Evolutionary conservation across 2,888 invertebrate species (phyloP), one percentile per base, ranked within the genome.

Genomic region (Parascotia fuliginaria): DNA sequence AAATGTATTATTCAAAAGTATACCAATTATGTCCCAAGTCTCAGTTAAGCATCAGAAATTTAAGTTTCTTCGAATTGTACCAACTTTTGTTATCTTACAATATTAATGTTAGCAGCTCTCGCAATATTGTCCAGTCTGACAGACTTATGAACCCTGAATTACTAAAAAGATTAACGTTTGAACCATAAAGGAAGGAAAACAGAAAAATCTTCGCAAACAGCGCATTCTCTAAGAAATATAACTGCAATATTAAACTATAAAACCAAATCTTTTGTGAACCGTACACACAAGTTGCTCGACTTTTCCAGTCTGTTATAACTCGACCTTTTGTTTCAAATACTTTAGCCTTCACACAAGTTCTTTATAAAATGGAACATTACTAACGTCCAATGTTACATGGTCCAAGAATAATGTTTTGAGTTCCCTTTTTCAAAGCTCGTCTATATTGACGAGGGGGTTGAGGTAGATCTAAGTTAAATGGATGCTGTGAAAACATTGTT

Each of bases 151-250:
- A 48, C 57, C 29, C 53, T 44, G 60, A 60, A 65, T 60, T 67
- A 68, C 59, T 55, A 42, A 74, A 66, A 60, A 68, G 64, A 70
- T 73, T 73, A 70, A 70, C 60, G 59, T 57, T 32, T 34, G n/a
- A 15, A 58, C 47, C 55, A 70, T 61, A 64, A 66, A 68, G 54
- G 65, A 62, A 57, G 58, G 48, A 48, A 64, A 70, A 69, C 65
- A 72, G 73, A 71, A 70, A 74, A 75, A 77, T 68, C 51, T 49
- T 51, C 65, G 43, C 51, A 65, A 68, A 73, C 66, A 66, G 73
- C 72, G 67, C 73, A 74, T 73, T 77, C 69, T 48, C 76, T 61
- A 72, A 79, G 81, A 81, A 80, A 82, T 83, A 83, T 81, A 78
- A 81, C 77, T 67, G 77, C 75, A 75, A 80, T 83, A 81, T 79